These are phyloP conservation scores for Lemur catta DNA, from an alignment of 2,797 vertebrate species.

Conservation along the genomic window DNA sequence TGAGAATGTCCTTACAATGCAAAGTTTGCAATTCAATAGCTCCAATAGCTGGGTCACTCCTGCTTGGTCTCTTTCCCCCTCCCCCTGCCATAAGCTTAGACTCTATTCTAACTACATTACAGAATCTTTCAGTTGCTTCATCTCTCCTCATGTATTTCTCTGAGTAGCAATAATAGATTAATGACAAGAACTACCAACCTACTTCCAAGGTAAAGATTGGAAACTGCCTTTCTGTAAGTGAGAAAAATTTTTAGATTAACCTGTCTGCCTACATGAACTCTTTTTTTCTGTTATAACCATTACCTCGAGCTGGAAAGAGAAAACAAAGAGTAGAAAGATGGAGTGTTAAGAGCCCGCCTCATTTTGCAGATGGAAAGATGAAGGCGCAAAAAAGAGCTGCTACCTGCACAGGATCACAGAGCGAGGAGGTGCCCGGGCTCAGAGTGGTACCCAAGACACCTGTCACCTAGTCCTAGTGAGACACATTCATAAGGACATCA, in stretches of 20 bases:
- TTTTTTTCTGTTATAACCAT: constrained; percentile 69
- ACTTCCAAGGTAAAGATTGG: constrained; percentile 42
- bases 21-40: neutral
- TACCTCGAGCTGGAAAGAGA: neutral
- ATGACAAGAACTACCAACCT: constrained; percentile 58
- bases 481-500: neutral
- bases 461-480: neutral
- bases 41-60: neutral
- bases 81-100: neutral
- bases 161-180: constrained; percentile 54
- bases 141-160: neutral
- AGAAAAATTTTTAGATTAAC: constrained; percentile 64
- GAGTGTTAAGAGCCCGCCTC: neutral
- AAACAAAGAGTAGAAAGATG: constrained; percentile 9
- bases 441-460: neutral
- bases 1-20: neutral
- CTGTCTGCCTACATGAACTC: constrained; percentile 41
- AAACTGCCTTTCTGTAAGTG: constrained; percentile 44
- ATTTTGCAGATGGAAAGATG: neutral
- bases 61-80: neutral
- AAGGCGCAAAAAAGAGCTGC: neutral
- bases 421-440: constrained; percentile 11
- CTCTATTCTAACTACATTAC: neutral
- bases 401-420: neutral
- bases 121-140: neutral